Conservation (phyloP, 1,140 invertebrate genomes). For the Megathymus violae region DNA sequence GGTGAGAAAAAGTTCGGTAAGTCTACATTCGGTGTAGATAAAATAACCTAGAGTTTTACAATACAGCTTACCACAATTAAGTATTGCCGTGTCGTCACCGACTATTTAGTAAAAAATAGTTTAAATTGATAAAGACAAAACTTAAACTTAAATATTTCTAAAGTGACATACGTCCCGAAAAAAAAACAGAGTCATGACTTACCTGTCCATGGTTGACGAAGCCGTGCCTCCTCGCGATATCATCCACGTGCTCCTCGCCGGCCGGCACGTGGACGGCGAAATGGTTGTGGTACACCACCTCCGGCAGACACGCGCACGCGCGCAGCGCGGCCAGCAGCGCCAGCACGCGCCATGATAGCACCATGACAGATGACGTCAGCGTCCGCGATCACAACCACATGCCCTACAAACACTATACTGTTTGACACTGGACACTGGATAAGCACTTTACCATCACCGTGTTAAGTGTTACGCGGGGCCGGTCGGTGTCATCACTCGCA, state of each 20-base stretch:
- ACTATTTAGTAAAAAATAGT: too few relatives aligned
- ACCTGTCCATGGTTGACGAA: slow-evolving; percentile 91
- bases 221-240: slow-evolving; percentile 88
- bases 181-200: too few relatives aligned
- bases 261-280: slow-evolving; percentile 90
- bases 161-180: too few relatives aligned
- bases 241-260: slow-evolving; percentile 84
- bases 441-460: slow-evolving; percentile 47
- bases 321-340: slow-evolving; percentile 64
- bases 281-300: slow-evolving; percentile 88
- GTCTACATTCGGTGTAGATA: too few relatives aligned
- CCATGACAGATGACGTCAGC: slow-evolving; percentile 54
- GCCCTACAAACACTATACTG: slow-evolving; percentile 37
- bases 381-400: slow-evolving; percentile 57
- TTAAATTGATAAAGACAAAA: too few relatives aligned
- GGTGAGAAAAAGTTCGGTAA: too few relatives aligned
- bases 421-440: slow-evolving; percentile 14
- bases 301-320: slow-evolving; percentile 47
- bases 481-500: slow-evolving; percentile 21
- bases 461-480: slow-evolving; percentile 35
- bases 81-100: too few relatives aligned
- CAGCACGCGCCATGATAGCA: slow-evolving; percentile 70
- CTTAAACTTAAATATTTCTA: too few relatives aligned
- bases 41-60: too few relatives aligned
- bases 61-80: too few relatives aligned